These are phyloP conservation scores for Plecotus auritus DNA, from an alignment of 2,113 vertebrate genomes.

Conservation along the genomic window DNA sequence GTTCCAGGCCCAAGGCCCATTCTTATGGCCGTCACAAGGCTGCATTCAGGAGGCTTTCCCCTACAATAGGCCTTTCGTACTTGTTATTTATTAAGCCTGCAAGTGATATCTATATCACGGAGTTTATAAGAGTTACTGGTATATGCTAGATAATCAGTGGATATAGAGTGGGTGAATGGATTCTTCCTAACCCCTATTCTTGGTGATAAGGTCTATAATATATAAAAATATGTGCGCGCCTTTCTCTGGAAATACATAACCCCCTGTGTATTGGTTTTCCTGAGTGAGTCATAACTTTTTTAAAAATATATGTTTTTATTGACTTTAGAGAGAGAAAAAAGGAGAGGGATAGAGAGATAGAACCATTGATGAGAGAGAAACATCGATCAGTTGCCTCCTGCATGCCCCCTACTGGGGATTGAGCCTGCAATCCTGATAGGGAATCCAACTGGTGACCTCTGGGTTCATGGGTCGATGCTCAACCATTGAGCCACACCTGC, in stretches of 20 bases:
- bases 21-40: background rate
- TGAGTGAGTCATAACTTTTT: background rate
- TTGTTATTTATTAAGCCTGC: background rate
- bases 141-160: background rate
- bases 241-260: background rate
- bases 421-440: too few relatives aligned
- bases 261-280: background rate
- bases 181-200: constrained; percentile 2
- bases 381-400: too few relatives aligned
- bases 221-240: background rate
- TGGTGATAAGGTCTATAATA: background rate
- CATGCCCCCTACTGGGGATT: too few relatives aligned
- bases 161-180: background rate
- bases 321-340: too few relatives aligned
- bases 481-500: too few relatives aligned
- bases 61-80: background rate
- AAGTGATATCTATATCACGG: background rate
- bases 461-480: too few relatives aligned
- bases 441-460: too few relatives aligned
- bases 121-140: background rate
- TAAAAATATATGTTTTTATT: too few relatives aligned
- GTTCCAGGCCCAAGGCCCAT: background rate
- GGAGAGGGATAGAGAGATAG: too few relatives aligned
- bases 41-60: background rate
- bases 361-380: too few relatives aligned